Evolutionary conservation across 2,797 vertebrate genomes (phyloP).

Genomic region (Pseudocheirus occidentalis): DNA sequence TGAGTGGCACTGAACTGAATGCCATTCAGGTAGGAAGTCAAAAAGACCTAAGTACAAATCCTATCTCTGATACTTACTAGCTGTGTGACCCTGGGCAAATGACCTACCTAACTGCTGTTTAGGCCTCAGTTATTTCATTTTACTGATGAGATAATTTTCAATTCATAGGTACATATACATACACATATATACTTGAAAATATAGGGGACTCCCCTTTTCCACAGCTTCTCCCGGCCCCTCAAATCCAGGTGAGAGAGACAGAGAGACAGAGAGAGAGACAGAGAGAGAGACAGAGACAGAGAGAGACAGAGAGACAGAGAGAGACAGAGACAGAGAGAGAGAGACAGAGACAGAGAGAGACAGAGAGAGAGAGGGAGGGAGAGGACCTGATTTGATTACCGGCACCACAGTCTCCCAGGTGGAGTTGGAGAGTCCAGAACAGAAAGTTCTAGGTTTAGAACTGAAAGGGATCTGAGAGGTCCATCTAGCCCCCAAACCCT

Average conservation of each 20-base stretch:
- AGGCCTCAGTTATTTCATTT: background rate
- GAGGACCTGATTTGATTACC: accelerated
- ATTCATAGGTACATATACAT: too few species aligned
- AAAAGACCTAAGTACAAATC: background rate
- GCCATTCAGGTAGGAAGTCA: background rate
- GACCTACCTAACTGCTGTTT: background rate
- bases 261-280: too few species aligned
- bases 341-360: too few species aligned
- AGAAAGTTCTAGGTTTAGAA: background rate
- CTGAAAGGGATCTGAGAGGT: background rate
- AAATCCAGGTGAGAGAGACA: too few species aligned
- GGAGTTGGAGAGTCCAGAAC: background rate
- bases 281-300: too few species aligned
- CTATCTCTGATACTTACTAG: background rate
- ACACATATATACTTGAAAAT: too few species aligned
- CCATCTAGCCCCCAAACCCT: background rate
- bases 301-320: too few species aligned
- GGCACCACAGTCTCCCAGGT: too few species aligned
- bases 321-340: too few species aligned
- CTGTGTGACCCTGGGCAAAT: background rate
- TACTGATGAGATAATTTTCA: too few species aligned
- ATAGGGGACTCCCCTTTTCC: background rate
- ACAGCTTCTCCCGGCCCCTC: background rate
- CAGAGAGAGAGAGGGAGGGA: too few species aligned
- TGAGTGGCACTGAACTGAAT: background rate